A percentile compares a stretch with the other conserved stretches of the same genome.
These are phyloP conservation scores for Actinostola sp. DNA, from an alignment of 92 coral and sea anemone species.

Conservation along the genomic window DNA sequence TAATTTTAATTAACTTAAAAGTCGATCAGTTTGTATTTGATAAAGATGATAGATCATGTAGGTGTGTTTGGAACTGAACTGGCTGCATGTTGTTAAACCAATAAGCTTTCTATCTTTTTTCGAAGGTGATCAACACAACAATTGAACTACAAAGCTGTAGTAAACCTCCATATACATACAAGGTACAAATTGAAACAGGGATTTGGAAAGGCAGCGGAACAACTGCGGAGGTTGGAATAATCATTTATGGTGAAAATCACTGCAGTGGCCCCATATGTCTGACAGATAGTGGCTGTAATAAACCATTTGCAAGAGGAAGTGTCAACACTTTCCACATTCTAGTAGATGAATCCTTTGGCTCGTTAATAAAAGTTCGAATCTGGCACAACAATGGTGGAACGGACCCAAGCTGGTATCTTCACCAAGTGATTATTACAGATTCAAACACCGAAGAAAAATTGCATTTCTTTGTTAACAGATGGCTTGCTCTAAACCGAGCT, in stretches of 20 bases:
- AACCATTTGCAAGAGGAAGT: constrained; percentile 78
- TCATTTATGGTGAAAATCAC: constrained; percentile 76
- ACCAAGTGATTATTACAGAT: constrained; percentile 65
- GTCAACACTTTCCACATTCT: constrained; percentile 72
- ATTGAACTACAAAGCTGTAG: constrained; percentile 13
- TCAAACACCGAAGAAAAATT: constrained; percentile 42
- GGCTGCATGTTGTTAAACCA: not conserved
- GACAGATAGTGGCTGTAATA: constrained; percentile 32
- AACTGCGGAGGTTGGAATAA: constrained; percentile 78
- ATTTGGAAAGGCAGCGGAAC: constrained; percentile 85
- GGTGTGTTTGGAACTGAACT: too few relatives aligned
- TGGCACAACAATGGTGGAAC: constrained; percentile 90
- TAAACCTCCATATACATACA: constrained; percentile 11
- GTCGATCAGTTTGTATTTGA: too few relatives aligned
- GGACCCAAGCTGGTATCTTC: constrained; percentile 82
- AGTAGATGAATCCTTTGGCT: constrained; percentile 63
- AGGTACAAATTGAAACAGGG: constrained; percentile 68
- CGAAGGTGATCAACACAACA: constrained; percentile 30
- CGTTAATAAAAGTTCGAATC: constrained; percentile 65
- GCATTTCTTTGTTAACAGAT: constrained; percentile 73
- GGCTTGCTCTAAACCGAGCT: constrained; percentile 84
- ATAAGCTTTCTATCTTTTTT: not conserved
- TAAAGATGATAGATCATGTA: too few relatives aligned
- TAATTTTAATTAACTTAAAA: too few relatives aligned
- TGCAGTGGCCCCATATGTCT: constrained; percentile 59